A percentile compares a stretch with the other conserved stretches of the same genome.
These are phyloP conservation scores for Trissoscelio sp. DNA, from an alignment of 2,888 invertebrate species.

Conservation along the genomic window DNA sequence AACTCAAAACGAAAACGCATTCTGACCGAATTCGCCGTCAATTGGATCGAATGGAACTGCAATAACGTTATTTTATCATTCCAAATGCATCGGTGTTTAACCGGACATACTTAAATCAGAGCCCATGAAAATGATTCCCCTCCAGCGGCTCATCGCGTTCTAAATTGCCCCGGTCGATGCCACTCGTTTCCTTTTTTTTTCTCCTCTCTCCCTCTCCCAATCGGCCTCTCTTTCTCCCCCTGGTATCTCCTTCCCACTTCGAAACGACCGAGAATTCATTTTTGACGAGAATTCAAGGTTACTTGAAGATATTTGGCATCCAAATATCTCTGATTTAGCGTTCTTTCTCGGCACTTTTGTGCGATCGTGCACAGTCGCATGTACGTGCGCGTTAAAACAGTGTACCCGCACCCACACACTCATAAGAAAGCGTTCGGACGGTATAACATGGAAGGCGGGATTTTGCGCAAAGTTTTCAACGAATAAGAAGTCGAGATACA, in stretches of 20 bases:
- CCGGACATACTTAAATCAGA: constrained; percentile 60
- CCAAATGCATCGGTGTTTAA: constrained; percentile 58
- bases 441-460: constrained; percentile 74
- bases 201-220: not conserved
- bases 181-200: constrained; percentile 42
- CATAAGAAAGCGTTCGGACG: constrained; percentile 65
- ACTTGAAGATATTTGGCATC: constrained; percentile 68
- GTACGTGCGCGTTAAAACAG: constrained; percentile 62
- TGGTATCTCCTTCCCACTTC: constrained; percentile 31
- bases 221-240: not conserved
- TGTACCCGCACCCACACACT: constrained; percentile 64
- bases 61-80: constrained; percentile 57
- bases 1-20: too few species aligned
- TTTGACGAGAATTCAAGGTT: constrained; percentile 68
- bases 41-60: constrained; percentile 27
- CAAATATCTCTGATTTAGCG: constrained; percentile 64
- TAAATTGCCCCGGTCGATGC: constrained; percentile 59
- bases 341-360: constrained; percentile 65
- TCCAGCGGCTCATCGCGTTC: constrained; percentile 37
- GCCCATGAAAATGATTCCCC: constrained; percentile 60
- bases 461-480: constrained; percentile 82
- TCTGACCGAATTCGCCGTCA: too few species aligned
- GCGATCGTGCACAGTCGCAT: constrained; percentile 46
- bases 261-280: constrained; percentile 63
- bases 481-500: constrained; percentile 82